Percentiles rank a stretch among this genome's conserved stretches.
Evolutionary conservation across 2,888 invertebrate species (phyloP).

Genomic region (Spodoptera exigua): DNA sequence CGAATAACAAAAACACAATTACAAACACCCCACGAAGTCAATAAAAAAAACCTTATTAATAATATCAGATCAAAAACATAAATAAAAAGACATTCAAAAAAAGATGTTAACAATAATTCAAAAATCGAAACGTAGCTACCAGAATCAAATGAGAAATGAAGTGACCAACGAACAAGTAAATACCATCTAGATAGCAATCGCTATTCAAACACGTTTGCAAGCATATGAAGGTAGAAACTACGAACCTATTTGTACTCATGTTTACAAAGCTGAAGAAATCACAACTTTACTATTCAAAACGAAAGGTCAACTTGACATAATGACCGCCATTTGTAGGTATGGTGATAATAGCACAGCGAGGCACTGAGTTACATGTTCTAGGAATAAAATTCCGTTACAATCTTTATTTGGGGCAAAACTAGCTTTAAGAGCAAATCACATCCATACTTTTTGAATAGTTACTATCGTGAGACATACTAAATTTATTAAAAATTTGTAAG

Average conservation of each 20-base stretch:
- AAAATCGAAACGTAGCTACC: too few species aligned
- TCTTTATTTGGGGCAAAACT: conserved; percentile 13
- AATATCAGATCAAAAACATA: neutral
- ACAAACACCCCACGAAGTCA: too few species aligned
- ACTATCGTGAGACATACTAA: too few species aligned
- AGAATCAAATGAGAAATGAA: conserved; percentile 6
- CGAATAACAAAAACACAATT: too few species aligned
- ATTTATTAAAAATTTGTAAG: too few species aligned
- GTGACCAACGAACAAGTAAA: conserved; percentile 41
- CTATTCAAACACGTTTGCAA: conserved; percentile 40
- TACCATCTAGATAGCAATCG: conserved; percentile 54
- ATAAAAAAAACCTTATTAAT: too few species aligned
- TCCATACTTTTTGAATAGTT: too few species aligned
- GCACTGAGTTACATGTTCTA: conserved; percentile 21
- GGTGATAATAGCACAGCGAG: conserved; percentile 28
- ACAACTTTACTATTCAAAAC: conserved; percentile 29
- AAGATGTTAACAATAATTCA: too few species aligned
- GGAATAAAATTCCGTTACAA: conserved; percentile 15
- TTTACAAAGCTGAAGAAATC: conserved; percentile 35
- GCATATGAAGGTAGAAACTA: conserved; percentile 20
- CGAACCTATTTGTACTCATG: conserved; percentile 26
- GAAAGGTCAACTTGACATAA: conserved; percentile 42
- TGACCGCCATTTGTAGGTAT: conserved; percentile 35
- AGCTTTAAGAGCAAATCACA: neutral
- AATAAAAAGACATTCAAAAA: neutral